Base-by-base conservation (phyloP, 2,797 vertebrate species). In the Pelochelys cantorii region DNA sequence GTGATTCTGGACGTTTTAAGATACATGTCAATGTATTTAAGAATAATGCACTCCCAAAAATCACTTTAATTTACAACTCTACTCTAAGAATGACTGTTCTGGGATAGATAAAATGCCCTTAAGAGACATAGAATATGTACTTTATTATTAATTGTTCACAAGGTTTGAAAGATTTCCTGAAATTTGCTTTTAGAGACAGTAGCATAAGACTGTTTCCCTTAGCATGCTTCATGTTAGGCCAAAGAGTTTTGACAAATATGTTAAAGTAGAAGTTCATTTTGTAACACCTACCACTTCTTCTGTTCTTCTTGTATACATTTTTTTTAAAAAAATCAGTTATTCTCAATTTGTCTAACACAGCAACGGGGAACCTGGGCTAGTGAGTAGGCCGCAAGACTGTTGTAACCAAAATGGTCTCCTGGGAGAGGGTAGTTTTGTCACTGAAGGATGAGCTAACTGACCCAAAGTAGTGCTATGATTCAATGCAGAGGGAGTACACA, bases 291-390 rank as follows among this genome's bases (percentile, higher is more conserved):
- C 12, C 11, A 59, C 53, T 79, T 22, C 27, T 87, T 75, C 65
- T 42, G 17, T 90, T 87, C 54, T 80, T 81, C 22, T 68, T n/a
- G 22, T 13, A 31, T 1, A 81, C 3, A 9, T 60, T 81, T 34
- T 85, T 79, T 92, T 31, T 3, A 31, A 62, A 23, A 57, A 81
- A 93, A 83, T 83, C 80, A 87, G 20, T 79, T 78, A 88, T 62
- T 42, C 29, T 22, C 85, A 55, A 79, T 48, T 77, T 27, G 25
- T 37, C 37, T 83, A 81, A 48, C 2, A 77, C 62, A 20, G 42
- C 42, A 48, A 48, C 8, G 42, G 42, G 42, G 42, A 48, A 48
- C 42, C 8, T 48, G 42, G 42, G 42, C 42, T 48, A 48, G 42
- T 48, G 42, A 48, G 42, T 48, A 48, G 42, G 42, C 42, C 42